A percentile compares a stretch with the other conserved stretches of the same genome.
Evolutionary conservation across 2,888 invertebrate species (phyloP).

Genomic region (Gymnocheta viridis): DNA sequence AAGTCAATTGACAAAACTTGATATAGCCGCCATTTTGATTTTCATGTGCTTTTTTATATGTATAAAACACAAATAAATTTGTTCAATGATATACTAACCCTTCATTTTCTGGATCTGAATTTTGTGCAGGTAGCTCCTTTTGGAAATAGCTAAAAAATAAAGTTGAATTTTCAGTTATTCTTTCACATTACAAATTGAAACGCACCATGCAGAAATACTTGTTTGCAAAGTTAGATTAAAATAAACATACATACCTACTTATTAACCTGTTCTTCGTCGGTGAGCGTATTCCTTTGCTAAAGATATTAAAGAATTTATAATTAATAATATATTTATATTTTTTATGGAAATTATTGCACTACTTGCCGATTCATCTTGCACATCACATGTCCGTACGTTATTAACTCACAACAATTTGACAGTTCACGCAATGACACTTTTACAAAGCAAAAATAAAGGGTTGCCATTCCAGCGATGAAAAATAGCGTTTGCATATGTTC

Average conservation of each 20-base stretch:
- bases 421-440: slow-evolving; percentile 6
- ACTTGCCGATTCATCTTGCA: slow-evolving; percentile 31
- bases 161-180: slow-evolving; percentile 35
- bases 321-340: slow-evolving; percentile 44
- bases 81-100: slow-evolving; percentile 42
- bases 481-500: slow-evolving; percentile 12
- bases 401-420: no score
- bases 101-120: slow-evolving; percentile 27
- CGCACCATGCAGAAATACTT: slow-evolving; percentile 38
- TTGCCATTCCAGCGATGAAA: slow-evolving; percentile 27
- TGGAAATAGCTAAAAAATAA: slow-evolving; percentile 34
- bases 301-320: slow-evolving; percentile 30
- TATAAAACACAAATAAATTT: slow-evolving; percentile 38
- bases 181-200: slow-evolving; percentile 34
- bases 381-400: slow-evolving; percentile 38
- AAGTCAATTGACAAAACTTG: slow-evolving; percentile 36
- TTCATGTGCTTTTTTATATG: slow-evolving; percentile 36
- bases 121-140: slow-evolving; percentile 35
- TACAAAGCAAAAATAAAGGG: slow-evolving; percentile 30
- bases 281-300: slow-evolving; percentile 22
- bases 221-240: slow-evolving; percentile 39
- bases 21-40: slow-evolving; percentile 31
- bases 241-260: slow-evolving; percentile 37
- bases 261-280: slow-evolving; percentile 26
- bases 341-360: slow-evolving; percentile 18